These are phyloP conservation scores for Theristicus caerulescens DNA, from an alignment of 2,113 vertebrate species.

Conservation along the genomic window DNA sequence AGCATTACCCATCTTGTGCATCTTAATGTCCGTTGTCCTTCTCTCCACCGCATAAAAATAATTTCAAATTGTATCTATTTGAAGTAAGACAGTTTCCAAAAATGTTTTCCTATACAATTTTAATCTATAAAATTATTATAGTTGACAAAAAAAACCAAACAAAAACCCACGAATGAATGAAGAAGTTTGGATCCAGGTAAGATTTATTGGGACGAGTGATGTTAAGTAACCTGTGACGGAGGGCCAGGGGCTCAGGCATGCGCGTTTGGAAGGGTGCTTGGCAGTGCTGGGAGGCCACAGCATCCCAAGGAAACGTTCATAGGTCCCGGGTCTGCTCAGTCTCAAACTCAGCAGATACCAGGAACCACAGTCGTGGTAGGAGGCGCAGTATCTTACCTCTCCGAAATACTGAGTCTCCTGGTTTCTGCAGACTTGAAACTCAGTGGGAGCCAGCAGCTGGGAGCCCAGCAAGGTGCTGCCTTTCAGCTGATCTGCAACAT, in stretches of 20 bases:
- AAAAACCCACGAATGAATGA: background rate
- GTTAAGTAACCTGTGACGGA: background rate
- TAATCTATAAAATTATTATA: background rate
- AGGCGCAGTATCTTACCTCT: background rate
- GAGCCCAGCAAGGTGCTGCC: background rate
- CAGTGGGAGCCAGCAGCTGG: background rate
- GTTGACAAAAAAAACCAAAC: background rate
- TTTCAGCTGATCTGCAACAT: background rate
- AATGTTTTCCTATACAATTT: background rate
- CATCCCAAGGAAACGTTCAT: accelerated
- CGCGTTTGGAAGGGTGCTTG: background rate
- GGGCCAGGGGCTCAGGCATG: background rate
- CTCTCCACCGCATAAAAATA: background rate
- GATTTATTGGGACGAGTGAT: background rate
- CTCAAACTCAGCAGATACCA: background rate
- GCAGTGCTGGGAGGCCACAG: background rate
- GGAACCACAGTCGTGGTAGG: background rate
- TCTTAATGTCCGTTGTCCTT: background rate
- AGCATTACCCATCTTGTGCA: background rate
- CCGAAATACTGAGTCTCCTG: background rate
- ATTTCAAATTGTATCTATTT: background rate
- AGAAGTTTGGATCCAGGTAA: background rate
- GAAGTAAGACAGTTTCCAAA: background rate
- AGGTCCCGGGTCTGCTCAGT: background rate
- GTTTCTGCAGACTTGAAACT: background rate